Evolutionary conservation across 64 coral and sea anemone genomes (phyloP), one percentile per base, ranked within the genome.

Genomic region (Anthopleura sola): DNA sequence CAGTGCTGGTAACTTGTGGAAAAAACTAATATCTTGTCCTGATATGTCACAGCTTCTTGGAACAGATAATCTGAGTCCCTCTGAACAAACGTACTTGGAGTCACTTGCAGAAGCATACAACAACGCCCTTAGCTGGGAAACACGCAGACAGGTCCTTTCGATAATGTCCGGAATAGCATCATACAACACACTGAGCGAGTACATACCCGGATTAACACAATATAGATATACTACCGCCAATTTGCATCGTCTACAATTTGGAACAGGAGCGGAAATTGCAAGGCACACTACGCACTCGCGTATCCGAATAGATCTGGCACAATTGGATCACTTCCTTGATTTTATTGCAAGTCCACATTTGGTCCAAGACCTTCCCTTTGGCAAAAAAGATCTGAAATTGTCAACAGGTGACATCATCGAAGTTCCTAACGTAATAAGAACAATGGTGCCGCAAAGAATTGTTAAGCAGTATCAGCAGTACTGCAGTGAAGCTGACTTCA

Each of bases 191-290:
- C 34, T 86, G 31, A 39, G 31, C 18, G 37, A 74, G 6, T 51
- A 69, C 31, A 74, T 86, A n/a, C 84, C 84, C 33, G 84, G 84
- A 1, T 49, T 86, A 26, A 86, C 84, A 16, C 34, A 46, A 40
- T 82, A 82, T 49, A 14, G 78, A 11, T 82, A 85, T n/a, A 68
- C 83, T n/a, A 75, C 47, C 31, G 84, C 84, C 62, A 86, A 86
- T 24, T 20, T 86, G 21, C 85, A 76, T 44, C 55, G 85, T n/a
- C n/a, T 86, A 20, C 66, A 86, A 38, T 75, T 60, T 32, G 85
- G n/a, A n/a, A n/a, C n/a, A n/a, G n/a, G n/a, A n/a, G n/a, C n/a
- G n/a, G n/a, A n/a, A n/a, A n/a, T n/a, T n/a, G n/a, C n/a, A n/a
- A n/a, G n/a, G n/a, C n/a, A n/a, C n/a, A n/a, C n/a, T n/a, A n/a